These are phyloP conservation scores for Poeciliopsis occidentalis DNA, from an alignment of 2,113 vertebrate genomes.

Conservation along the genomic window DNA sequence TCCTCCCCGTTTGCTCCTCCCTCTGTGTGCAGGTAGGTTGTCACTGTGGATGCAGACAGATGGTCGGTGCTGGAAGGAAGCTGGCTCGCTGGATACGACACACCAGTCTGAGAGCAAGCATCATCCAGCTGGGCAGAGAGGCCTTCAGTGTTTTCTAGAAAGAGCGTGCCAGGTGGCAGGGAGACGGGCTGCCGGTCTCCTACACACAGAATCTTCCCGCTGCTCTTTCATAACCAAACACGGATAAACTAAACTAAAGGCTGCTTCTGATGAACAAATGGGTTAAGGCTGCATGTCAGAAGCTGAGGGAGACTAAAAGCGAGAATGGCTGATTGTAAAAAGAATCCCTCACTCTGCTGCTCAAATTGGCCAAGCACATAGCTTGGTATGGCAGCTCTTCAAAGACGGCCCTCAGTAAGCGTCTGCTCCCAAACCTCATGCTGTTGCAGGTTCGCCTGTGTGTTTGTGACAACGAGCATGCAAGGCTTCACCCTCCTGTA, in stretches of 20 bases:
- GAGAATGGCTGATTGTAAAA: constrained; percentile 59
- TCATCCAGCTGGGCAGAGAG: constrained; percentile 72
- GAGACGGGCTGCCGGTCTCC: constrained; percentile 51
- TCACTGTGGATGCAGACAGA: constrained; percentile 59
- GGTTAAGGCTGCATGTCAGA: constrained; percentile 42
- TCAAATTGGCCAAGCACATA: constrained; percentile 33
- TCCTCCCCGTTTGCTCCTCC: constrained; percentile 11
- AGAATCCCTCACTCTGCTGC: constrained; percentile 29
- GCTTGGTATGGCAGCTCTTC: constrained; percentile 60
- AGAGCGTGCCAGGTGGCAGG: constrained; percentile 63
- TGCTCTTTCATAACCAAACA: constrained; percentile 38
- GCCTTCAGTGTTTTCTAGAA: constrained; percentile 57
- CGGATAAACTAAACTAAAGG: constrained; percentile 3
- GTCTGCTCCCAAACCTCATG: constrained; percentile 64
- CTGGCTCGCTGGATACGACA: constrained; percentile 60
- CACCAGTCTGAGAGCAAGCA: constrained; percentile 60
- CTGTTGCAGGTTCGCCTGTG: constrained; percentile 50
- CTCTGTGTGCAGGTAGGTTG: constrained; percentile 45
- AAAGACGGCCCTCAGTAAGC: constrained; percentile 60
- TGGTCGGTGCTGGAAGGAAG: constrained; percentile 65
- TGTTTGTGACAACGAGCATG: constrained; percentile 44
- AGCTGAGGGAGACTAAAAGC: constrained; percentile 14
- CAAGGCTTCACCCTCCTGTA: constrained; percentile 49
- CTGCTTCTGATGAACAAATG: constrained; percentile 37
- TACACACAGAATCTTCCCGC: constrained; percentile 35